Evolutionary conservation across 2,113 vertebrate species (phyloP), one percentile per base, ranked within the genome.

Genomic region (Bos indicus): DNA sequence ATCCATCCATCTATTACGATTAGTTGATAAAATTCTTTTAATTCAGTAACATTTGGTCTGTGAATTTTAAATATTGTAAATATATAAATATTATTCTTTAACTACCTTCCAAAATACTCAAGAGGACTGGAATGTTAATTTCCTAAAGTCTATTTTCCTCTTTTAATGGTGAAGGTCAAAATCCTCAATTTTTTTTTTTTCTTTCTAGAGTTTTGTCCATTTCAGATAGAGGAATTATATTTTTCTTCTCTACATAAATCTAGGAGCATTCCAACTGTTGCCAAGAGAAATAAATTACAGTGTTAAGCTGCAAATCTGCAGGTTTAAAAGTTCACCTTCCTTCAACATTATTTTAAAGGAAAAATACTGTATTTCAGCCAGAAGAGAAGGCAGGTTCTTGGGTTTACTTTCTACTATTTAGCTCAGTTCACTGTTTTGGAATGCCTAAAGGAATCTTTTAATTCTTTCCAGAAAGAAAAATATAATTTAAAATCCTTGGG

Each of bases 201-300:
- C n/a, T 54, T 88, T 51, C 36, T 78, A 92, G 15, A 88, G 30
- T 82, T 94, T 95, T 95, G 57, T 91, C 80, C 82, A 84, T 97
- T 98, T 97, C 59, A 96, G 95, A 88, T 81, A 94, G 52, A 92
- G 56, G 60, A 86, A 97, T 96, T 95, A 88, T 92, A 95, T 84
- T 92, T 96, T 96, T 54, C 86, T 96, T 94, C 25, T 93, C 90
- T 96, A 62, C 78, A 96, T 92, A 96, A 97, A 78, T 93, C 95
- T 92, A 93, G 88, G 48, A 96, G 57, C 48, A 56, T 48, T 95
- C 82, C 74, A 64, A 86, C 52, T 91, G 30, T 95, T 97, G 77
- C 93, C 95, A 97, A 51, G 87, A 98, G 67, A 98, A 98, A 97
- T 87, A 97, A 98, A 98, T 97, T 98, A 95, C 71, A 95, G 54